Conservation (phyloP, 2,797 vertebrate genomes). For the Taenioides sp. region DNA sequence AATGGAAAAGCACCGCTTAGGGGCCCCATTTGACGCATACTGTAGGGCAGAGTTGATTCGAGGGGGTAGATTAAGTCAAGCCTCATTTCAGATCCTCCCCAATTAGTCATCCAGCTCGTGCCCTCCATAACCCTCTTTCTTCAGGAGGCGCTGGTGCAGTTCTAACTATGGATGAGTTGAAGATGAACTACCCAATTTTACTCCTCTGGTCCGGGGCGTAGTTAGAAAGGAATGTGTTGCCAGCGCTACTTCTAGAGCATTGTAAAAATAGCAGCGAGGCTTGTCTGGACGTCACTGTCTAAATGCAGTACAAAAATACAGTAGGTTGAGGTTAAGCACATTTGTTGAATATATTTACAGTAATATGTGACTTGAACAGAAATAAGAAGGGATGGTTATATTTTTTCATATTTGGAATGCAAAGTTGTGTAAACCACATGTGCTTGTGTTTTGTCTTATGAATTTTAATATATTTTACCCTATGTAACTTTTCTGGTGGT, state of each 20-base stretch:
- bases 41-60: conserved; percentile 77
- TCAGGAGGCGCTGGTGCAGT: conserved; percentile 51
- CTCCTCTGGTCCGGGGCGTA: conserved; percentile 39
- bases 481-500: no score
- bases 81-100: conserved; percentile 74
- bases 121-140: conserved; percentile 69
- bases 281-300: not conserved
- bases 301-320: not conserved
- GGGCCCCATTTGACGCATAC: conserved; percentile 73
- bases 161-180: conserved; percentile 61
- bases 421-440: not conserved
- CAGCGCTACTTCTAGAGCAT: not conserved
- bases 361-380: not conserved
- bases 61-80: conserved; percentile 77
- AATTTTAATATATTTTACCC: not conserved
- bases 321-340: not conserved
- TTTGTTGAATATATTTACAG: not conserved
- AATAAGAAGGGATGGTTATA: not conserved
- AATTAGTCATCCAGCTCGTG: conserved; percentile 77
- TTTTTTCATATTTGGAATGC: not conserved
- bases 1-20: conserved; percentile 76
- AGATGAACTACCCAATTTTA: conserved; percentile 36
- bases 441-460: not conserved
- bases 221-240: not conserved
- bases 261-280: not conserved